A percentile compares a stretch with the other conserved stretches of the same genome.
Conservation (phyloP, 2,113 vertebrate genomes). For the Lamprotornis superbus region DNA sequence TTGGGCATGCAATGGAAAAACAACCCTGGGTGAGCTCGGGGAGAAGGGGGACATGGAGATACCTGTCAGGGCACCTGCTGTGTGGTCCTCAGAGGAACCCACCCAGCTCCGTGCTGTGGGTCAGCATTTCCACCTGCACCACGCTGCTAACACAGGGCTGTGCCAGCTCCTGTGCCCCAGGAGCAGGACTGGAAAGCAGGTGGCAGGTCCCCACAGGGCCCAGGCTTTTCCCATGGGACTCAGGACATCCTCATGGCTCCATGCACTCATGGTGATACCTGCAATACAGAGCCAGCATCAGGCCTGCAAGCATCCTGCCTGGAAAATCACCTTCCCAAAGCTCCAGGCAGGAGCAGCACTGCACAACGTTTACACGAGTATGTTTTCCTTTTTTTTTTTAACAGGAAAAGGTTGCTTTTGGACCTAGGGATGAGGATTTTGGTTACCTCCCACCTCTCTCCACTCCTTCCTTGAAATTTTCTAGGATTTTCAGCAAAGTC, state of each 20-base stretch:
- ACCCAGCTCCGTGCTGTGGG: accelerated
- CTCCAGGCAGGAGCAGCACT: neutral
- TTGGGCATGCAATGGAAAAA: neutral
- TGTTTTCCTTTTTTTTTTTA: neutral
- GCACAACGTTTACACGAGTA: accelerated
- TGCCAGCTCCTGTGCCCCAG: neutral
- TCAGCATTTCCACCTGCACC: neutral
- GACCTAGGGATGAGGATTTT: neutral
- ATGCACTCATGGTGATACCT: accelerated
- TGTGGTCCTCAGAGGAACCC: accelerated
- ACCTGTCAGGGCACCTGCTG: neutral
- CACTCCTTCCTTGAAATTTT: neutral
- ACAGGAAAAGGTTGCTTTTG: neutral
- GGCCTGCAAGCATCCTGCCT: accelerated
- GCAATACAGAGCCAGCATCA: neutral
- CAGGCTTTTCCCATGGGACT: neutral
- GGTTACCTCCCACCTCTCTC: neutral
- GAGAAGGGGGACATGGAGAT: neutral
- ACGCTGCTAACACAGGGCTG: neutral
- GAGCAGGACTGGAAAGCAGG: neutral
- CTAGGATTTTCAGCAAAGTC: neutral
- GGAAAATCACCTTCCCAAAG: accelerated
- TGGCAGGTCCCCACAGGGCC: neutral
- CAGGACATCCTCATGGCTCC: neutral
- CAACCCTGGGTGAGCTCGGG: accelerated